These are phyloP conservation scores for Synchiropus splendidus DNA, from an alignment of 2,113 vertebrate species.

Conservation along the genomic window DNA sequence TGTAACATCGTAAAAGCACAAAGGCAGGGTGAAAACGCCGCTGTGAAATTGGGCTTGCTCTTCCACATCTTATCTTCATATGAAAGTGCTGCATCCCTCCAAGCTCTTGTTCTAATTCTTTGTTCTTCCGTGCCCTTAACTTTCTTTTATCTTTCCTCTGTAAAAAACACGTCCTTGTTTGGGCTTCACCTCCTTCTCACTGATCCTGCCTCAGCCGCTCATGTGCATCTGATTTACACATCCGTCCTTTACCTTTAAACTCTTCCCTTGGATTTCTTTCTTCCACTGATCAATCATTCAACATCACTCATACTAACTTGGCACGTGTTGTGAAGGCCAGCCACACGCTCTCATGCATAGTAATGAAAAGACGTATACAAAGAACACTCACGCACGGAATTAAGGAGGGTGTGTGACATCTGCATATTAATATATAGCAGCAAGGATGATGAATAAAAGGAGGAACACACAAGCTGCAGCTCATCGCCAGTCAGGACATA, in stretches of 20 bases:
- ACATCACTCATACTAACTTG: constrained; percentile 4
- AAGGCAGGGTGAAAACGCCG: constrained; percentile 18
- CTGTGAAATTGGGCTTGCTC: constrained; percentile 40
- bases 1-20: constrained; percentile 17
- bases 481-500: constrained; percentile 27
- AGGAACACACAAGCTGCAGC: constrained; percentile 4
- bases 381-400: not conserved
- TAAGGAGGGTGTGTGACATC: not conserved
- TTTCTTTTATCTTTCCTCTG: constrained; percentile 10
- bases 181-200: constrained; percentile 4
- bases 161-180: constrained; percentile 16
- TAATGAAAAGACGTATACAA: constrained; percentile 12
- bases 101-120: constrained; percentile 16
- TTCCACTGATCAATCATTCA: constrained; percentile 28
- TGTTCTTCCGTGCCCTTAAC: constrained; percentile 21
- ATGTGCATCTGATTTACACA: constrained; percentile 6
- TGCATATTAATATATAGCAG: constrained; percentile 20
- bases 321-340: constrained; percentile 4
- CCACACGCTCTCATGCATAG: constrained; percentile 10
- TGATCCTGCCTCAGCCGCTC: not conserved
- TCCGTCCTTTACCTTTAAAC: constrained; percentile 4
- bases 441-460: not conserved
- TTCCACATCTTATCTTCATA: constrained; percentile 28
- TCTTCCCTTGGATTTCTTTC: constrained; percentile 4
- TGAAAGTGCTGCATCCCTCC: constrained; percentile 22